phyloP scores from a whole-genome alignment of 2,888 invertebrate species.

The Cheilosia vulpina region DNA sequence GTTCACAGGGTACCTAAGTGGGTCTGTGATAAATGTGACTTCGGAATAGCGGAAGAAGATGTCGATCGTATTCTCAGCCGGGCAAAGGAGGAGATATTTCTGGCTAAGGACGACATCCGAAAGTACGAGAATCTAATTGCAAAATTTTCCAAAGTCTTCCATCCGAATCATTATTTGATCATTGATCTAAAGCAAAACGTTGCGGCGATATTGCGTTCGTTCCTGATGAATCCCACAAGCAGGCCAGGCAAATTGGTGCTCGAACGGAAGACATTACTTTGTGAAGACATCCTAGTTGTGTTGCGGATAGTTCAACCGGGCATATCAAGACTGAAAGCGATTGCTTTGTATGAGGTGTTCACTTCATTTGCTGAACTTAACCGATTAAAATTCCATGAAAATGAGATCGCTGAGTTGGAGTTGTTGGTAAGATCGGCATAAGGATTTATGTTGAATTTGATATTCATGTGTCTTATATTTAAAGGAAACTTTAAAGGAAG shows the following conservation, averaged over 20 bases:
- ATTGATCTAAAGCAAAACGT: conserved; percentile 89
- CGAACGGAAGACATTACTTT: conserved; percentile 87
- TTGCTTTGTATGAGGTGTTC: conserved; percentile 90
- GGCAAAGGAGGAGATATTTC: conserved; percentile 83
- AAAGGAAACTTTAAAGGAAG: conserved; percentile 85
- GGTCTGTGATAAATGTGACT: conserved; percentile 79
- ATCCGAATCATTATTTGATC: conserved; percentile 88
- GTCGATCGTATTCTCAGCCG: conserved; percentile 84
- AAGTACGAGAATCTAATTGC: conserved; percentile 84
- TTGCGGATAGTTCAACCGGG: conserved; percentile 88
- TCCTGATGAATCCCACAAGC: conserved; percentile 84
- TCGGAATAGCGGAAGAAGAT: conserved; percentile 80
- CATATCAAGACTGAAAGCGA: conserved; percentile 85
- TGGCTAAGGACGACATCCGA: conserved; percentile 81
- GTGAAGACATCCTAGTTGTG: conserved; percentile 87
- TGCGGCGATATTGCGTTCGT: conserved; percentile 85
- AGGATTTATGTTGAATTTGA: neutral
- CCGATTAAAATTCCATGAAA: conserved; percentile 79
- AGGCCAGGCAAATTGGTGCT: conserved; percentile 85
- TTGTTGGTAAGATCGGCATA: conserved; percentile 76
- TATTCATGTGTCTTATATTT: conserved; percentile 24
- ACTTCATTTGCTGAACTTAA: conserved; percentile 86
- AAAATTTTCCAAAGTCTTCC: conserved; percentile 86
- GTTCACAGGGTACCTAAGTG: conserved; percentile 76
- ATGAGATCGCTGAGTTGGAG: conserved; percentile 77